These are phyloP conservation scores for Lordiphosa collinella DNA, from an alignment of 1,140 invertebrate species.

Conservation along the genomic window DNA sequence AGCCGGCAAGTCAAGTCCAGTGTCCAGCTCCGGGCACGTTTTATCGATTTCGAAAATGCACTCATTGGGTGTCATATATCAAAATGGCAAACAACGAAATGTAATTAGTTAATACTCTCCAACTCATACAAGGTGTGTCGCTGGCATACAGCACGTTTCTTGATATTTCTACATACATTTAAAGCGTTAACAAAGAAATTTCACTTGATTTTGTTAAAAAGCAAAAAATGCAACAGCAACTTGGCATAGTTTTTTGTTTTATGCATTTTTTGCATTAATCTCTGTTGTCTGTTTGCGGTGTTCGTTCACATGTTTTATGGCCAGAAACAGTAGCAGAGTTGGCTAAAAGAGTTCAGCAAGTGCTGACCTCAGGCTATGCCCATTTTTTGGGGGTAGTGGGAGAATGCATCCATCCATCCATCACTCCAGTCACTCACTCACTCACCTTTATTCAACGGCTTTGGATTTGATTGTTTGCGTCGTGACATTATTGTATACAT, in stretches of 20 bases:
- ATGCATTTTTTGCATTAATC: too few relatives aligned
- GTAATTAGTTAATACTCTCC: conserved; percentile 69
- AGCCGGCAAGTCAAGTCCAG: conserved; percentile 30
- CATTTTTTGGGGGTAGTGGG: too few relatives aligned
- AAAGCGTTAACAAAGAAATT: conserved; percentile 51
- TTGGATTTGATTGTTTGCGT: conserved; percentile 82
- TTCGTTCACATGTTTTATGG: conserved; percentile 41
- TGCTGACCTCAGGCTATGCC: background rate
- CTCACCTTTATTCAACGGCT: conserved; percentile 81
- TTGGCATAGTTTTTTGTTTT: conserved; percentile 39
- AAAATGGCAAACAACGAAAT: conserved; percentile 54
- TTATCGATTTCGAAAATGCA: conserved; percentile 72
- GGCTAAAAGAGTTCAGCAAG: background rate
- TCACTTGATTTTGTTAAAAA: conserved; percentile 30
- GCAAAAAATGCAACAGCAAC: conserved; percentile 22
- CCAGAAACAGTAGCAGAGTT: conserved; percentile 20
- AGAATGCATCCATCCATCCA: background rate
- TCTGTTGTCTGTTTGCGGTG: conserved; percentile 36
- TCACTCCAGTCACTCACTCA: too few relatives aligned
- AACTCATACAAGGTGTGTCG: conserved; percentile 8
- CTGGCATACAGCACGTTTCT: background rate
- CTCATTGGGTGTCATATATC: conserved; percentile 62
- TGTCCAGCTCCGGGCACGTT: conserved; percentile 57
- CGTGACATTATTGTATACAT: conserved; percentile 79
- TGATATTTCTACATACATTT: conserved; percentile 19